Percentiles rank a stretch among this genome's conserved stretches.
Conservation (phyloP, 2,888 invertebrate species). For the Cerastis leucographa region DNA sequence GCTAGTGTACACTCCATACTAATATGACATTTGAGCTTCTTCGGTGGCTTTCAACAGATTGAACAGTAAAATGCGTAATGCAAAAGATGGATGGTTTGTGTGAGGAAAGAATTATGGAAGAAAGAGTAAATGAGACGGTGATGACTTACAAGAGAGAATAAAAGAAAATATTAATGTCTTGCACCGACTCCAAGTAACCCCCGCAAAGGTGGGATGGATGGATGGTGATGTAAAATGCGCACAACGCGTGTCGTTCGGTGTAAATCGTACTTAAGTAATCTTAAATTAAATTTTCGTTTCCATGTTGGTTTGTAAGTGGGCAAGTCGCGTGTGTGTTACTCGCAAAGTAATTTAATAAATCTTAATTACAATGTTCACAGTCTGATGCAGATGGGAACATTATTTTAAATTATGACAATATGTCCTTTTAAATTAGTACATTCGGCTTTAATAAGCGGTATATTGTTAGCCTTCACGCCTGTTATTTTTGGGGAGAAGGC, state of each 20-base stretch:
- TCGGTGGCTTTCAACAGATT: background rate
- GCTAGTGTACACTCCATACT: background rate
- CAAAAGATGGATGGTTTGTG: background rate
- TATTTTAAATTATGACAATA: constrained; percentile 50
- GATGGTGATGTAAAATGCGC: background rate
- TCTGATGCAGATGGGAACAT: constrained; percentile 10
- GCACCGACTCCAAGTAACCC: background rate
- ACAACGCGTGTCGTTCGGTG: background rate
- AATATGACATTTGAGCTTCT: background rate
- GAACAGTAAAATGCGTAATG: background rate
- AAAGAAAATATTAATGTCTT: background rate
- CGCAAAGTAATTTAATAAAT: constrained; percentile 35
- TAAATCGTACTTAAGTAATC: constrained; percentile 5
- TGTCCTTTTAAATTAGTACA: constrained; percentile 43
- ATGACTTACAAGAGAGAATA: background rate
- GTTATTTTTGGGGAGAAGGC: background rate
- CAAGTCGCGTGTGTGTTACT: constrained; percentile 20
- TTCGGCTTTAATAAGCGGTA: constrained; percentile 39
- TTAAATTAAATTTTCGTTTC: constrained; percentile 8
- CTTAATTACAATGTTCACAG: constrained; percentile 36
- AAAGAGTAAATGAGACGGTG: background rate
- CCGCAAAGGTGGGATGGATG: background rate
- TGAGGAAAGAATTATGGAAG: background rate
- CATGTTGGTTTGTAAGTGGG: constrained; percentile 15
- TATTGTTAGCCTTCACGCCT: constrained; percentile 30